Conservation (phyloP, 2,113 vertebrate genomes). For the Sylvicapra grimmia region DNA sequence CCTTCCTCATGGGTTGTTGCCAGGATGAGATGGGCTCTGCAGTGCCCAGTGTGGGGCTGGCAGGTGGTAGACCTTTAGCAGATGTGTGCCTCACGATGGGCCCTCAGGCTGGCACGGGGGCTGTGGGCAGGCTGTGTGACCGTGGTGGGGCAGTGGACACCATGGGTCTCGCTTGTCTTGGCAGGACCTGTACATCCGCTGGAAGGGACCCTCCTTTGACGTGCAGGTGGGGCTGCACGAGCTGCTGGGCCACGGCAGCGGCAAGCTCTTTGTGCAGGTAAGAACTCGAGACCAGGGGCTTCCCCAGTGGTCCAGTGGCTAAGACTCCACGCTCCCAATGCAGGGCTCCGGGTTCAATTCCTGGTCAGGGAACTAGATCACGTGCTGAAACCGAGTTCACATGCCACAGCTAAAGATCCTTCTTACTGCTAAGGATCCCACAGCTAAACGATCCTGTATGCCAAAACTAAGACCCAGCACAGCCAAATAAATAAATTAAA, state of each 20-base stretch:
- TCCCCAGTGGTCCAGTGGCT: neutral
- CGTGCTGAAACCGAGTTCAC: neutral
- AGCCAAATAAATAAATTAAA: neutral
- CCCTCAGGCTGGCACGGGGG: neutral
- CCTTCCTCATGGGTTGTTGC: neutral
- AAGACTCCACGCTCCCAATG: accelerated
- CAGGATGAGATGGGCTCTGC: neutral
- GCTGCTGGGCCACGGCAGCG: slow-evolving; percentile 90
- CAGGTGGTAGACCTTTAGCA: neutral
- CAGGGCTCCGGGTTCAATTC: neutral
- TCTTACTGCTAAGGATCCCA: neutral
- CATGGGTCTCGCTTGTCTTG: neutral
- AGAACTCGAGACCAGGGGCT: neutral
- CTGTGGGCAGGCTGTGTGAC: neutral
- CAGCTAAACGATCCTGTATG: neutral
- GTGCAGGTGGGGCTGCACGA: slow-evolving; percentile 94
- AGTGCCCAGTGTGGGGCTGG: no score
- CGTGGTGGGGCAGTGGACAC: accelerated
- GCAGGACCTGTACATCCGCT: slow-evolving; percentile 89
- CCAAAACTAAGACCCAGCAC: neutral
- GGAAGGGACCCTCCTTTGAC: slow-evolving; percentile 91
- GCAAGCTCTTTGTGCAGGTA: slow-evolving; percentile 92
- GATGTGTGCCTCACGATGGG: accelerated
- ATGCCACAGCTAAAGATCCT: neutral
- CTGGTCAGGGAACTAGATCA: neutral